Conservation (phyloP, 37 sponge, comb jelly and placozoan genomes). For the Lycopodina hypogea region DNA sequence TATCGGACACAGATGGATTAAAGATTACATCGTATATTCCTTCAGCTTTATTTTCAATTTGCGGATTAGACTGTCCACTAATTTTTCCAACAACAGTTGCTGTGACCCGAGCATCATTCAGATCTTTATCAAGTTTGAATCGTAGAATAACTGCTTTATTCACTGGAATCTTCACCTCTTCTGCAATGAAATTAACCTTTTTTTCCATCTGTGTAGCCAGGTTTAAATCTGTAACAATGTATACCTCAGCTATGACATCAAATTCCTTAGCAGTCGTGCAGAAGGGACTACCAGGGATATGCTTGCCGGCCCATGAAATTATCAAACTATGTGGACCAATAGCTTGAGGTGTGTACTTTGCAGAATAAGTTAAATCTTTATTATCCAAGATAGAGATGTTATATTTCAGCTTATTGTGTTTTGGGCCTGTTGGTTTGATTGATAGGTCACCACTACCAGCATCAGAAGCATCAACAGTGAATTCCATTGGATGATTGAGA, state of each 20-base stretch:
- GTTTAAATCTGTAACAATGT: background rate
- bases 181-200: background rate
- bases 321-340: constrained; percentile 51
- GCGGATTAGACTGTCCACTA: constrained; percentile 1
- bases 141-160: background rate
- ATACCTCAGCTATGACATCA: constrained; percentile 5
- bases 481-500: constrained; percentile 34
- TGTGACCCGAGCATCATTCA: constrained; percentile 23
- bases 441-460: constrained; percentile 26
- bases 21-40: background rate
- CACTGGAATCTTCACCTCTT: background rate
- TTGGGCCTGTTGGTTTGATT: constrained; percentile 8
- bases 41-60: background rate
- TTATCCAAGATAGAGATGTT: constrained; percentile 19
- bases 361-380: constrained; percentile 43
- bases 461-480: constrained; percentile 31
- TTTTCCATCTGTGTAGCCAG: background rate
- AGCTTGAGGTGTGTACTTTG: constrained; percentile 40
- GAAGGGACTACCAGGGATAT: constrained; percentile 64
- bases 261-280: constrained; percentile 20
- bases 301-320: constrained; percentile 38
- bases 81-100: constrained; percentile 25
- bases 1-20: constrained; percentile 43
- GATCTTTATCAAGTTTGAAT: background rate
- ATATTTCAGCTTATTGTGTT: constrained; percentile 19